Percentiles rank a stretch among this genome's conserved stretches.
These are phyloP conservation scores for Loripinus fragilis DNA, from an alignment of 2,888 invertebrate genomes.

Conservation along the genomic window DNA sequence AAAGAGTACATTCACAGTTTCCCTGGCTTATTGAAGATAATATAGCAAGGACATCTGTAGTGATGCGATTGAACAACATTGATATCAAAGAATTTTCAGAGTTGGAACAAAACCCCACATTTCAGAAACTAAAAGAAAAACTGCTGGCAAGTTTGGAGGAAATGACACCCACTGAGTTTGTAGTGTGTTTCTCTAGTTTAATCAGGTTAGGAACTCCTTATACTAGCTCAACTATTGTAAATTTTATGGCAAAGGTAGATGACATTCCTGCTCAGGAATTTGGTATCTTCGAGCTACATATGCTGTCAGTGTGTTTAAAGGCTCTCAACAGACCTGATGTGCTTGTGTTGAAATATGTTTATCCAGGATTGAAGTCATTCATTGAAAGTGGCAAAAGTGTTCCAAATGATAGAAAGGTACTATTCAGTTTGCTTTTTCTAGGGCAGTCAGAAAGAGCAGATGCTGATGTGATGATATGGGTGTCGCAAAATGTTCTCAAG, in stretches of 20 bases:
- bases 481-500: neutral
- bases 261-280: neutral
- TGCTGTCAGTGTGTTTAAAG: neutral
- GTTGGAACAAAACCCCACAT: neutral
- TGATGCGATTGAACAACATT: neutral
- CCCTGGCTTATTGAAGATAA: neutral
- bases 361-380: neutral
- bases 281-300: neutral
- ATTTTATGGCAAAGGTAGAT: neutral
- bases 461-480: neutral
- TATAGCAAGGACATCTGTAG: neutral
- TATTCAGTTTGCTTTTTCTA: constrained; percentile 5
- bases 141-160: neutral
- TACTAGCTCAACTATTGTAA: neutral
- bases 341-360: neutral
- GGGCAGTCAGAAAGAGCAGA: neutral
- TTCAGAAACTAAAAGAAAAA: neutral
- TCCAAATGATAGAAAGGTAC: neutral
- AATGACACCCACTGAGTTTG: neutral
- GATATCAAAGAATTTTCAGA: neutral
- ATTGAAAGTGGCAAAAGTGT: neutral
- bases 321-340: neutral
- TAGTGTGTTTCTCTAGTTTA: neutral
- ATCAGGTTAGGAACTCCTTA: neutral
- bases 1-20: neutral